Conservation (phyloP, 2,113 vertebrate species). For the Oncorhynchus keta region DNA sequence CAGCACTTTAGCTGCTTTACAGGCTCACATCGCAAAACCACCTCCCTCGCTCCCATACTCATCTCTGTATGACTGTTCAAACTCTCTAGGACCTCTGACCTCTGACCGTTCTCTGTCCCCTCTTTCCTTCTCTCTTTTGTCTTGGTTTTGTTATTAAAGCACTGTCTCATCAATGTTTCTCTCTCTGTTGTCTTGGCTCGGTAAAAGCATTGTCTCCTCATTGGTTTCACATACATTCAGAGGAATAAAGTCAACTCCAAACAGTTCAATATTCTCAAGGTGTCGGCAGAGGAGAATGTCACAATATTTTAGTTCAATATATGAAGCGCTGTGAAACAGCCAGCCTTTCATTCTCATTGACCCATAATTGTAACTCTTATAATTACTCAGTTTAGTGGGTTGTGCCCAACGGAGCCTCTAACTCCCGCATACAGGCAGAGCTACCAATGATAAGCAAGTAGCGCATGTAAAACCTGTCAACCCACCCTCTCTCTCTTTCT, state of each 20-base stretch:
- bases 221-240: not conserved
- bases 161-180: slow-evolving; percentile 27
- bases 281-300: not conserved
- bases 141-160: slow-evolving; percentile 7
- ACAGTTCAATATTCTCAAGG: not conserved
- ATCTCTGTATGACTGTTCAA: not conserved
- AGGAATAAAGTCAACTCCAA: not conserved
- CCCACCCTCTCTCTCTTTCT: not conserved
- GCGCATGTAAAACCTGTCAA: not conserved
- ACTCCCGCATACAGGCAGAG: not conserved
- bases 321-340: not conserved
- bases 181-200: slow-evolving; percentile 7
- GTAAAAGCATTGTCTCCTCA: not conserved
- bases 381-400: not conserved
- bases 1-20: not conserved
- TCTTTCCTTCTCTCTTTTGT: slow-evolving; percentile 12
- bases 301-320: not conserved
- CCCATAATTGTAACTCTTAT: not conserved
- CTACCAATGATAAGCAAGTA: not conserved
- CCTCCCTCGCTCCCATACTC: not conserved
- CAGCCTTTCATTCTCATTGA: not conserved
- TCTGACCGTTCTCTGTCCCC: slow-evolving; percentile 3
- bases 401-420: not conserved
- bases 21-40: not conserved
- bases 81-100: not conserved